These are phyloP conservation scores for Apotomis turbidana DNA, from an alignment of 2,888 invertebrate genomes.

Conservation along the genomic window DNA sequence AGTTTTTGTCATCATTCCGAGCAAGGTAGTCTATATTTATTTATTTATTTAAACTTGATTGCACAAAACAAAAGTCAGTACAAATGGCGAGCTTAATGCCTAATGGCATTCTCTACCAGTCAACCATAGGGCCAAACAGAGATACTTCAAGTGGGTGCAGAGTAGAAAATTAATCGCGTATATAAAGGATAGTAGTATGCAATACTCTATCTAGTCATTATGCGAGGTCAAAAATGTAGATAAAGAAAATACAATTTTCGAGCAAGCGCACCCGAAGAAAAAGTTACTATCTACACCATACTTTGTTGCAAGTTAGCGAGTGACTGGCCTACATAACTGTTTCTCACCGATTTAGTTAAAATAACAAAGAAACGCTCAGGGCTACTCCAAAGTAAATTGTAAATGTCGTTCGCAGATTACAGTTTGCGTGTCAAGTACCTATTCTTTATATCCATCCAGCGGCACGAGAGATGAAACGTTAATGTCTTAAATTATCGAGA, in stretches of 20 bases:
- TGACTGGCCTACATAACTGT: constrained; percentile 20
- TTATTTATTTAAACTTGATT: too few relatives aligned
- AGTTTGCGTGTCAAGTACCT: constrained; percentile 60
- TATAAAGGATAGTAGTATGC: too few relatives aligned
- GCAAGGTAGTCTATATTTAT: too few relatives aligned
- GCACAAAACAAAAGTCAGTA: too few relatives aligned
- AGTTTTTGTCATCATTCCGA: too few relatives aligned
- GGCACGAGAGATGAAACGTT: constrained; percentile 57
- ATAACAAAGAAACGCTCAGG: constrained; percentile 25
- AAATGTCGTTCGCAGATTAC: constrained; percentile 28
- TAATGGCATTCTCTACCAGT: too few relatives aligned
- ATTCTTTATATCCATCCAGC: constrained; percentile 41
- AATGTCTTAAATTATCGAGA: constrained; percentile 59
- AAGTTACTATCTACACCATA: background rate
- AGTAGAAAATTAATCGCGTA: too few relatives aligned
- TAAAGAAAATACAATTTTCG: background rate
- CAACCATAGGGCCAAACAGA: too few relatives aligned
- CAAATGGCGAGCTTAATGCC: too few relatives aligned
- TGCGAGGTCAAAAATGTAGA: too few relatives aligned
- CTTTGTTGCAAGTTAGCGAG: constrained; percentile 9
- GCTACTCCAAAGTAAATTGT: constrained; percentile 34
- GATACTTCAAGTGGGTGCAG: too few relatives aligned
- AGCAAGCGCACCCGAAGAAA: background rate
- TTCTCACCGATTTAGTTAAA: constrained; percentile 23
- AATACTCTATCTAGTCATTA: too few relatives aligned